phyloP scores from a whole-genome alignment of 2,888 invertebrate species.

The Camptogramma bilineatum region DNA sequence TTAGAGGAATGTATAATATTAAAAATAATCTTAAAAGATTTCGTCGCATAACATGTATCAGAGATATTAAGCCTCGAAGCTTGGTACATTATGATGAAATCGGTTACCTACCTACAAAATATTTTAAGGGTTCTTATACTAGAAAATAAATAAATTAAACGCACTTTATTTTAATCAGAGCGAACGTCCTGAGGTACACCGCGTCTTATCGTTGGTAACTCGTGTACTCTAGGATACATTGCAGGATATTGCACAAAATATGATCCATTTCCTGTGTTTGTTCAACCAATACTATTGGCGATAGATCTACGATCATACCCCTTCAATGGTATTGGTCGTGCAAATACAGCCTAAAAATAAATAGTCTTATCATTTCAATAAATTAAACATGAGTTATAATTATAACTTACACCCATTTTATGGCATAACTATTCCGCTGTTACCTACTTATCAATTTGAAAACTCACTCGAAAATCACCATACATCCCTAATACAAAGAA shows the following conservation, averaged over 20 bases:
- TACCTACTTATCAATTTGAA: slow-evolving; percentile 12
- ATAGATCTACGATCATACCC: not conserved
- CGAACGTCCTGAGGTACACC: not conserved
- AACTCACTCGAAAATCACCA: slow-evolving; percentile 19
- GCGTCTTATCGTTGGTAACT: not conserved
- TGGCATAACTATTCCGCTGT: slow-evolving; percentile 44
- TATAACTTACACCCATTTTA: slow-evolving; percentile 52
- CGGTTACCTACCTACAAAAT: not conserved
- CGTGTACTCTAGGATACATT: slow-evolving; percentile 10
- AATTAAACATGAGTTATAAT: slow-evolving; percentile 47
- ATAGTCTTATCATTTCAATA: slow-evolving; percentile 42
- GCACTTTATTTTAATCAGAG: not conserved
- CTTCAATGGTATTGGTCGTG: slow-evolving; percentile 26
- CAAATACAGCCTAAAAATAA: slow-evolving; percentile 40
- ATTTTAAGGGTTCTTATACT: not conserved
- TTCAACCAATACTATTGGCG: slow-evolving; percentile 6
- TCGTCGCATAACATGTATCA: slow-evolving; percentile 17
- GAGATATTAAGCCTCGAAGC: not conserved
- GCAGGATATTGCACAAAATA: slow-evolving; percentile 45
- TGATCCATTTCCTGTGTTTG: slow-evolving; percentile 26
- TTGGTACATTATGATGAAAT: not conserved
- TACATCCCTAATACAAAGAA: not conserved
- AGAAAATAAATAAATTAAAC: not conserved
- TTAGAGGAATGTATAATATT: slow-evolving; percentile 63
- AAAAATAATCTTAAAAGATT: slow-evolving; percentile 19